Conservation (phyloP, 2,797 vertebrate genomes). For the Podarcis siculus region DNA sequence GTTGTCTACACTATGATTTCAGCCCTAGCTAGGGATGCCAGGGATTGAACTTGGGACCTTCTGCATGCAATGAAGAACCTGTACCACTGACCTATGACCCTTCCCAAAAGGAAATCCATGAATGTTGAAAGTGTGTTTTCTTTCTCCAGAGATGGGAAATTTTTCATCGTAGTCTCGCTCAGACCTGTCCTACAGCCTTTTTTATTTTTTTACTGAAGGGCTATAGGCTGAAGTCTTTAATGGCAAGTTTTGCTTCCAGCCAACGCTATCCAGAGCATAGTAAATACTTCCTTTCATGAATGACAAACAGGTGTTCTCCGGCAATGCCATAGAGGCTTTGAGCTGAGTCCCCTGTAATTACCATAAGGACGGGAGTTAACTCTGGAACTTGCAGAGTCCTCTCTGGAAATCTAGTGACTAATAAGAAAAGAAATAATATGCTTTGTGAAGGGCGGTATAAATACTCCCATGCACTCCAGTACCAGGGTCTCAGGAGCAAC, state of each 20-base stretch:
- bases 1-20: too few relatives aligned
- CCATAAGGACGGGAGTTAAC: neutral
- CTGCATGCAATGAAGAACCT: too few relatives aligned
- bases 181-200: too few relatives aligned
- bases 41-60: too few relatives aligned
- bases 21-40: too few relatives aligned
- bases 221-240: neutral
- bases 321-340: neutral
- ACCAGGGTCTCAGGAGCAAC: neutral
- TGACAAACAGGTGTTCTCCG: neutral
- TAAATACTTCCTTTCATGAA: neutral
- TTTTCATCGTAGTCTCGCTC: too few relatives aligned
- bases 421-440: neutral
- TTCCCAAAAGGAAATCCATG: too few relatives aligned
- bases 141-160: too few relatives aligned
- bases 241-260: neutral
- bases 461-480: neutral
- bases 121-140: too few relatives aligned
- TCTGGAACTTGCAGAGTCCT: neutral
- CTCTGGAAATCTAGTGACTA: neutral
- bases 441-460: neutral
- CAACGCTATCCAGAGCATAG: neutral
- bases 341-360: neutral
- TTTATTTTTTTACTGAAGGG: too few relatives aligned
- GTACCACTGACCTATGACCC: too few relatives aligned